A percentile compares a stretch with the other conserved stretches of the same genome.
Conservation (phyloP, 2,113 vertebrate species). For the Syrrhaptes paradoxus region DNA sequence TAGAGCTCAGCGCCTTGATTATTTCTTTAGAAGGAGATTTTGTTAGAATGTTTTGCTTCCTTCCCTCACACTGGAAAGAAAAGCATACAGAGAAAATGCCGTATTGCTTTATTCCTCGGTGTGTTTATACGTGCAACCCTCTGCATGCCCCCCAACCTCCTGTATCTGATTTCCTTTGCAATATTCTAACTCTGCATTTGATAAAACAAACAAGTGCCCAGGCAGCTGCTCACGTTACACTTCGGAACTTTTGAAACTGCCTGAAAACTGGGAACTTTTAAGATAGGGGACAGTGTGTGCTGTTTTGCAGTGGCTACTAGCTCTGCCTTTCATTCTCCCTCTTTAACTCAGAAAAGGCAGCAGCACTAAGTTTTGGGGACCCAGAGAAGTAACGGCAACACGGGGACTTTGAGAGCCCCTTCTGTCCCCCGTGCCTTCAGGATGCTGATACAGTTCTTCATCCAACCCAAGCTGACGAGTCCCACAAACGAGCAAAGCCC, state of each 20-base stretch:
- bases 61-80: slow-evolving; percentile 13
- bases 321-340: not conserved
- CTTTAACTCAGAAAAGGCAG: not conserved
- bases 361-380: not conserved
- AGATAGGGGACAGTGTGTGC: not conserved
- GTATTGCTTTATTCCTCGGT: not conserved
- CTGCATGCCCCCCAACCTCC: not conserved
- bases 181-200: slow-evolving; percentile 19
- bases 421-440: not conserved
- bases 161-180: slow-evolving; percentile 25
- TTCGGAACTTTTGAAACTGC: slow-evolving; percentile 31
- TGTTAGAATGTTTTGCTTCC: slow-evolving; percentile 44
- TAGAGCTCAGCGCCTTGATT: slow-evolving; percentile 4
- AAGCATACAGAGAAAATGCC: slow-evolving; percentile 8
- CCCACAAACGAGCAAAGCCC: not conserved
- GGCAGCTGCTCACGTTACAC: slow-evolving; percentile 19
- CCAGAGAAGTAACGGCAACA: not conserved
- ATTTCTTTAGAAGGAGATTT: slow-evolving; percentile 44
- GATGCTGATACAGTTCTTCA: not conserved
- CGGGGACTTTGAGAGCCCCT: not conserved
- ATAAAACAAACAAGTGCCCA: slow-evolving; percentile 54
- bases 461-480: not conserved
- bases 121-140: not conserved
- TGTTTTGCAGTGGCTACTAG: not conserved
- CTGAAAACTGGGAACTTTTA: slow-evolving; percentile 17